Percentiles rank a stretch among this genome's conserved stretches.
phyloP scores from a whole-genome alignment of 2,888 invertebrate genomes.

The Chymomyza procnemis region DNA sequence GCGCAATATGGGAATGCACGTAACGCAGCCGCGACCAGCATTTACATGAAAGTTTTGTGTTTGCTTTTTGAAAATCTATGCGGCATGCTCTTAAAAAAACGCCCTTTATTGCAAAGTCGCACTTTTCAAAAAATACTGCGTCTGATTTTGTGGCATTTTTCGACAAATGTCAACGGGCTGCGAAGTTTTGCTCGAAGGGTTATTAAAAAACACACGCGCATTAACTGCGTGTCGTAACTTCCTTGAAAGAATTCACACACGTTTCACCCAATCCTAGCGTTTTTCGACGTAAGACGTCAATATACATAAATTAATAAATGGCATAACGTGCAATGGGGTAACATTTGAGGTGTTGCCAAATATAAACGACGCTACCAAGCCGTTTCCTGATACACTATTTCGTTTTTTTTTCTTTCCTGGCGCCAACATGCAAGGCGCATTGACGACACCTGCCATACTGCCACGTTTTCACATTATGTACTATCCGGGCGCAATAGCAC shows the following conservation, averaged over 20 bases:
- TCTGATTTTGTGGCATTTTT: too few species aligned
- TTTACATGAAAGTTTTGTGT: too few species aligned
- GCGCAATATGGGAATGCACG: too few species aligned
- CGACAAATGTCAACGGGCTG: too few species aligned
- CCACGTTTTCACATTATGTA: slow-evolving; percentile 12
- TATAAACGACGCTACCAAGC: background rate
- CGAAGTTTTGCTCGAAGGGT: background rate
- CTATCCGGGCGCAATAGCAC: background rate
- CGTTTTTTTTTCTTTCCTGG: background rate
- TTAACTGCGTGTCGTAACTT: background rate
- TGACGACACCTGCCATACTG: slow-evolving; percentile 33
- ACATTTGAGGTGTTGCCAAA: background rate
- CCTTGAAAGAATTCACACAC: background rate
- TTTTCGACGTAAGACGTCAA: slow-evolving; percentile 29
- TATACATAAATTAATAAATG: slow-evolving; percentile 53
- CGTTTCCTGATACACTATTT: slow-evolving; percentile 4
- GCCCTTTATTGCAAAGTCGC: too few species aligned
- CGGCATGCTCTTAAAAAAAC: too few species aligned
- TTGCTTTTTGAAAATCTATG: too few species aligned
- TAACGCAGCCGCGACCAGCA: too few species aligned
- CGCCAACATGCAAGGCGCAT: slow-evolving; percentile 44
- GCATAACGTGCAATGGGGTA: slow-evolving; percentile 41
- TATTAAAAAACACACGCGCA: background rate
- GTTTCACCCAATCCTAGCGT: background rate
- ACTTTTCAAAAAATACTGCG: too few species aligned